phyloP scores from a whole-genome alignment of 1,140 invertebrate genomes.

The Drosophila athabasca region DNA sequence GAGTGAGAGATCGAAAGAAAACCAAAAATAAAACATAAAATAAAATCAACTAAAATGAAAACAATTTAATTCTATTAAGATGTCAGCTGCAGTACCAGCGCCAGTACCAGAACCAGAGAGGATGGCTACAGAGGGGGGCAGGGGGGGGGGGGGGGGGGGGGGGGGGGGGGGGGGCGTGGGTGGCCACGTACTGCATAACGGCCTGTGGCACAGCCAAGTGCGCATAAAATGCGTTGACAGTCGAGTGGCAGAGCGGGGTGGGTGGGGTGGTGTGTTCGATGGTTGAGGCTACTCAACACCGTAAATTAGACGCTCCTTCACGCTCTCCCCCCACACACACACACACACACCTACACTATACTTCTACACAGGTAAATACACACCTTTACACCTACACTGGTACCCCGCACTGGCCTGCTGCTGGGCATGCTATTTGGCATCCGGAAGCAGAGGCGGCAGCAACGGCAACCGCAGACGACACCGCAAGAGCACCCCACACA shows the following conservation, averaged over 20 bases:
- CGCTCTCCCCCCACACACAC: conserved; percentile 17
- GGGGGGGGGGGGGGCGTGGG: conserved; percentile 1
- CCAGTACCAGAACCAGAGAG: background rate
- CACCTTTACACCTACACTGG: no score
- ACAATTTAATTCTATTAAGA: conserved; percentile 43
- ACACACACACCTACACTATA: conserved; percentile 1
- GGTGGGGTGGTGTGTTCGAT: background rate
- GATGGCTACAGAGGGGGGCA: background rate
- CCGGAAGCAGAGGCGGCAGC: conserved; percentile 26
- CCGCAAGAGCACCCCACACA: background rate
- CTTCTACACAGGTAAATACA: background rate
- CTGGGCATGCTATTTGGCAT: conserved; percentile 8
- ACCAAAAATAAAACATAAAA: background rate
- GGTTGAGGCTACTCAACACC: background rate
- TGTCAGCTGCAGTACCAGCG: conserved; percentile 12
- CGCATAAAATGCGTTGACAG: conserved; percentile 69
- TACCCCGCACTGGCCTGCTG: no score
- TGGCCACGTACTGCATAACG: conserved; percentile 20
- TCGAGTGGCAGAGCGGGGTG: conserved; percentile 4
- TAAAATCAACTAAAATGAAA: background rate
- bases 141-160: conserved; percentile 21
- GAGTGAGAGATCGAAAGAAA: conserved; percentile 22
- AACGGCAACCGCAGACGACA: background rate
- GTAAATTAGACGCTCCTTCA: conserved; percentile 32
- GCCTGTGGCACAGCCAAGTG: conserved; percentile 54